Base-by-base conservation (phyloP, 1,140 invertebrate species). In the Thaumatotibia leucotreta region DNA sequence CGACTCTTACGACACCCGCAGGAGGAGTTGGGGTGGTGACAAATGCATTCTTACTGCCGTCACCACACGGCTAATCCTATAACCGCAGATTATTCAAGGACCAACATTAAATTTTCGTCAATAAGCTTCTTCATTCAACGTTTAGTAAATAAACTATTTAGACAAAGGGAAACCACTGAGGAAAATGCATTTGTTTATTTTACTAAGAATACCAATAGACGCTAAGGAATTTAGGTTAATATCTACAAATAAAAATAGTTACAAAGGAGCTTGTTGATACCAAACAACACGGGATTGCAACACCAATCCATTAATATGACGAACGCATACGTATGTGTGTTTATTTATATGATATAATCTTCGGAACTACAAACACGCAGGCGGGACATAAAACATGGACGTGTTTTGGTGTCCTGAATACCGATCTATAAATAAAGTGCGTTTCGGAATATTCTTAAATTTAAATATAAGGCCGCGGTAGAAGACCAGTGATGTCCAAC, bases 331-430 rank as follows among this genome's bases (percentile, higher is more conserved):
- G 20, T 23, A 0, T 52, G 50, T 54, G 52, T 58, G 52, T 58
- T 58, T 58, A 58, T 58, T 58, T 27, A 58, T 58, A 58, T 27
- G 24, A 27, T 14, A 58, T 58, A 58, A 58, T 58, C 52, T 58
- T 27, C 52, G 22, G 52, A 27, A 58, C 52, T 27, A 58, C 4
- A 29, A 14, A 24, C 52, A 58, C 14, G 52, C 24, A 27, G n/a
- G 50, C 24, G 24, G 11, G 52, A 58, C 52, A 58, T 58, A 27
- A 27, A 29, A 17, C 52, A 58, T 58, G 29, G 52, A 14, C 23
- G 27, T 58, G 23, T 58, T 58, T 58, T 58, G 24, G 27, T 58
- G 24, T 10, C 52, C 52, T 58, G 24, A 58, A 58, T 58, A 29
- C 52, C 52, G 14, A 14, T 14, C 52, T 58, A 58, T 27, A 58